Evolutionary conservation across 2,888 invertebrate species (phyloP).

Genomic region (Cartodere bifasciata): DNA sequence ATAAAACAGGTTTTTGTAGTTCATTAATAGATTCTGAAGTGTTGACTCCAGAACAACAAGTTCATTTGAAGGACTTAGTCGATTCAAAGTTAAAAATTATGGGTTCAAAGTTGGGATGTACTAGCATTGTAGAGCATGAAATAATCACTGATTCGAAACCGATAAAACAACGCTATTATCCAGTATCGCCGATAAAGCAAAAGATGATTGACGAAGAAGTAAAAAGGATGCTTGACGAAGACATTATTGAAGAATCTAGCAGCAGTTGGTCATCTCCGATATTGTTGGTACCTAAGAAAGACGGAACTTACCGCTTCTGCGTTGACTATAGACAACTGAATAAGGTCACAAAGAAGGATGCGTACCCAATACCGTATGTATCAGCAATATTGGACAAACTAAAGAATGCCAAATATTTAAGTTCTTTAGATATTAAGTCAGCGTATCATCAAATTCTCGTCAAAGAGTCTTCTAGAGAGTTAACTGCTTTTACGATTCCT

Average conservation of each 20-base stretch:
- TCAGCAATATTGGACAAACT: constrained; percentile 6
- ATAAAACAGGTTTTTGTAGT: no score
- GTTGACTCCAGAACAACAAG: constrained; percentile 1
- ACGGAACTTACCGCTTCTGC: neutral
- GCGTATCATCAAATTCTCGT: constrained; percentile 7
- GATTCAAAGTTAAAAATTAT: constrained; percentile 3
- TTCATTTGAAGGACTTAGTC: constrained; percentile 2
- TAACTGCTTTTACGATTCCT: no score
- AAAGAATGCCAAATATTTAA: constrained; percentile 5
- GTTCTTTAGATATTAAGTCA: constrained; percentile 4
- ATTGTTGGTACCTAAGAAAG: constrained; percentile 3
- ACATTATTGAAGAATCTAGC: constrained; percentile 1
- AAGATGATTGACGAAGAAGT: neutral
- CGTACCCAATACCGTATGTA: constrained; percentile 5
- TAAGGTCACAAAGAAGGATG: constrained; percentile 2
- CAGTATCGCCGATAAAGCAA: no score
- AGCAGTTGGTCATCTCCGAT: constrained; percentile 5
- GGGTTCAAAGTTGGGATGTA: constrained; percentile 4
- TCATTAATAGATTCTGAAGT: no score
- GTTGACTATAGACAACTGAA: no score
- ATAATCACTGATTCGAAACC: constrained; percentile 1
- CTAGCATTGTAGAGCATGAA: constrained; percentile 5
- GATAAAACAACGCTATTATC: constrained; percentile 3
- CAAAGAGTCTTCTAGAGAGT: no score
- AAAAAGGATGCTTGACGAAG: constrained; percentile 4